Evolutionary conservation across 37 sponge, comb jelly and placozoan genomes (phyloP).

Genomic region (Oopsacas minuta): DNA sequence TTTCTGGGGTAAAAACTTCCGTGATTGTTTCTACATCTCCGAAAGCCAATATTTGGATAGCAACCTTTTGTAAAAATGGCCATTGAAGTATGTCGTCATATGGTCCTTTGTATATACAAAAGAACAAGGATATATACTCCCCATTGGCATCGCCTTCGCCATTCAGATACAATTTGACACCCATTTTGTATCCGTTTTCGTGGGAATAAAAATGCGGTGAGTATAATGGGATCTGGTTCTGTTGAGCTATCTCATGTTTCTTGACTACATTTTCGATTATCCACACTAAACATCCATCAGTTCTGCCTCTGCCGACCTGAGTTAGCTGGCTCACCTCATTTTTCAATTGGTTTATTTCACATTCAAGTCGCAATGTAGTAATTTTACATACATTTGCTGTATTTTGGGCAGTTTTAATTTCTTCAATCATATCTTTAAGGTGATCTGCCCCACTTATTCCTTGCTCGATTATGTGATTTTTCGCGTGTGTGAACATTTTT

Average conservation of each 20-base stretch:
- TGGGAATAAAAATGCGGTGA: constrained; percentile 48
- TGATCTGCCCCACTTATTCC: neutral
- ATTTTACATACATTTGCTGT: neutral
- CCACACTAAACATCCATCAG: constrained; percentile 24
- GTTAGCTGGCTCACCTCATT: neutral
- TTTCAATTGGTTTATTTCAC: constrained; percentile 30
- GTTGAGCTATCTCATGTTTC: constrained; percentile 24
- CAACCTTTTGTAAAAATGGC: constrained; percentile 51
- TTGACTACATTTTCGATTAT: constrained; percentile 32
- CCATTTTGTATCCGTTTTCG: constrained; percentile 54
- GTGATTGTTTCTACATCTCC: neutral
- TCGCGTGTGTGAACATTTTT: neutral
- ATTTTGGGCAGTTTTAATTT: neutral
- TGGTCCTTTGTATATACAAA: constrained; percentile 48
- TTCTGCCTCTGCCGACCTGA: neutral
- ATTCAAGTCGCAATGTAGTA: constrained; percentile 10
- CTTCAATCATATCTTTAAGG: neutral
- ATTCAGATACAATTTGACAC: constrained; percentile 46
- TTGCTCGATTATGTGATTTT: neutral
- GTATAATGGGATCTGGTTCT: constrained; percentile 15
- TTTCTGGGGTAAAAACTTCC: neutral
- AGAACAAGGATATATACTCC: constrained; percentile 42
- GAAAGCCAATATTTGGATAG: neutral
- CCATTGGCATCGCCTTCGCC: constrained; percentile 37
- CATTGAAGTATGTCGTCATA: constrained; percentile 58